Evolutionary conservation across 2,113 vertebrate genomes (phyloP), one percentile per base, ranked within the genome.

Genomic region (Mohoua ochrocephala): DNA sequence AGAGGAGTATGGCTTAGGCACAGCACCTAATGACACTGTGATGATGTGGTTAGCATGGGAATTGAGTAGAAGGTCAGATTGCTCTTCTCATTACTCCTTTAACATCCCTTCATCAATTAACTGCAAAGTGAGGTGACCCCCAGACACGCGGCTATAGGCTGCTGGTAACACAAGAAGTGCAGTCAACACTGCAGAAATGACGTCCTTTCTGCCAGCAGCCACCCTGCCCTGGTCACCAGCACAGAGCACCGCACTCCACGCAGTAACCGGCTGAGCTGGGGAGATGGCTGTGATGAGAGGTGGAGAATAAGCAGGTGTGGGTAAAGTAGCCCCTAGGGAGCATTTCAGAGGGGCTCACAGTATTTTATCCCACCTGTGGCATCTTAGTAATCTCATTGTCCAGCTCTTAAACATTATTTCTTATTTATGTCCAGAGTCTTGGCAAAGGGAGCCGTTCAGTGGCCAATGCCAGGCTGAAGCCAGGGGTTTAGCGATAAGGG

Each of bases 211-310:
- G n/a, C 54, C 65, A 70, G 47, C 30, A 85, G 50, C 47, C 39
- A 20, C 42, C 31, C 19, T 8, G 28, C 56, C 61, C 60, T 31
- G 7, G 28, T 57, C 35, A 27, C 22, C 16, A 16, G 37, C 45
- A 47, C 12, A 27, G 2, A 7, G 22, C 33, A 74, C 14, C 1
- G 0, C 15, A 37, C 9, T 59, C 70, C 39, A 64, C 0, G 0
- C 10, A n/a, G 52, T 5, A 42, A 41, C 21, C 42, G 39, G 30
- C 63, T 68, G 28, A 83, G n/a, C 12, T 41, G 78, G 18, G 30
- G 71, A 88, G 12, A 49, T 10, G 33, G 31, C 14, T 24, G 12
- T 67, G 52, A 28, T 0, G 0, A 56, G 9, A 87, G 41, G 19
- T 52, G 52, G 11, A 74, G 15, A 78, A 56, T 30, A 84, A 92